A percentile compares a stretch with the other conserved stretches of the same genome.
These are phyloP conservation scores for Papilio gigon DNA, from an alignment of 2,888 invertebrate genomes.

Conservation along the genomic window DNA sequence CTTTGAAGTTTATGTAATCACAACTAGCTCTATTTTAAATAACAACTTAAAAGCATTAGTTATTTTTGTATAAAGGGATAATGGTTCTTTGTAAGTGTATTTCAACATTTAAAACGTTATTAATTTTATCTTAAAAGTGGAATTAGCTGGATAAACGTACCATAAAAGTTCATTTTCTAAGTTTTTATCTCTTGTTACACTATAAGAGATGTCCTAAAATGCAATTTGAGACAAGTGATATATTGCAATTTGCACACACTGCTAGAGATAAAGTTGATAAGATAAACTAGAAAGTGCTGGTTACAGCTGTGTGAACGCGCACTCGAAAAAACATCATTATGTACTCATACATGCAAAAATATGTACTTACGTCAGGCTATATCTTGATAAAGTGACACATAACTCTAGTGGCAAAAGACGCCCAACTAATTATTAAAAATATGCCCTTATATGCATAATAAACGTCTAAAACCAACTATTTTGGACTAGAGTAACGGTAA, in stretches of 20 bases:
- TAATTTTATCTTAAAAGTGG: background rate
- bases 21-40: too few species aligned
- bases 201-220: conserved; percentile 31
- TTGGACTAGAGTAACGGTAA: conserved; percentile 48
- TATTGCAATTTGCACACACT: conserved; percentile 43
- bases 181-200: background rate
- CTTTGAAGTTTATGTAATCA: too few species aligned
- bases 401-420: conserved; percentile 53
- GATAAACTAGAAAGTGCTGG: conserved; percentile 51
- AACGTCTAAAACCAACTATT: conserved; percentile 40
- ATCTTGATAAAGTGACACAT: conserved; percentile 53
- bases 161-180: background rate
- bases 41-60: too few species aligned
- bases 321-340: conserved; percentile 44
- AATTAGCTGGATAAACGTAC: background rate
- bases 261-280: conserved; percentile 50
- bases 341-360: conserved; percentile 48
- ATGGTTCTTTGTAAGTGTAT: background rate
- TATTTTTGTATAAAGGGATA: background rate
- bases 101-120: conserved; percentile 1
- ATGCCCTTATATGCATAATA: conserved; percentile 43
- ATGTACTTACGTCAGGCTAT: conserved; percentile 53
- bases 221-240: conserved; percentile 39
- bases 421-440: conserved; percentile 43
- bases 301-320: conserved; percentile 46